phyloP scores from a whole-genome alignment of 2,113 vertebrate genomes.

The Nothobranchius furzeri region DNA sequence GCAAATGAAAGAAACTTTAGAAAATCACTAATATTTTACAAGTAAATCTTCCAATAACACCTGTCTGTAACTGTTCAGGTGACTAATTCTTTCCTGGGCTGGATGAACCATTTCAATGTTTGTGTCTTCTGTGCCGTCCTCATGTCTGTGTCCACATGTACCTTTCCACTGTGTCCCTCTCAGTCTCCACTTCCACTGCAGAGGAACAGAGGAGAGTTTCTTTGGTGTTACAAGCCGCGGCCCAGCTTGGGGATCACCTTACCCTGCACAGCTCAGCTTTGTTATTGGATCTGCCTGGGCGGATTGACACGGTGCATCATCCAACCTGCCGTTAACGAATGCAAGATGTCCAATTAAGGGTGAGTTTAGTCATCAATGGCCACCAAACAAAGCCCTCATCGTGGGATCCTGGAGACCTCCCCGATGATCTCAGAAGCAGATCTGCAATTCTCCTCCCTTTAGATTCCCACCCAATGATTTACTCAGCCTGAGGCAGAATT shows the following conservation, averaged over 20 bases:
- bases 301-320: conserved; percentile 72
- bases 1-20: no score
- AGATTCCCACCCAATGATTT: conserved; percentile 22
- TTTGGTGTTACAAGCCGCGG: conserved; percentile 52
- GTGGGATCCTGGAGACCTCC: conserved; percentile 15
- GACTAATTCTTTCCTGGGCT: background rate
- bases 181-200: conserved; percentile 58
- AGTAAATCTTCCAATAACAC: no score
- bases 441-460: conserved; percentile 15
- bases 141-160: conserved; percentile 36
- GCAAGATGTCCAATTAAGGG: conserved; percentile 76
- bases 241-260: conserved; percentile 64
- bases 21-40: no score
- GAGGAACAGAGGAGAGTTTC: conserved; percentile 69
- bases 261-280: conserved; percentile 55
- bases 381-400: conserved; percentile 24
- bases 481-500: conserved; percentile 5
- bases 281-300: conserved; percentile 69
- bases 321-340: conserved; percentile 71
- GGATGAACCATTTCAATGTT: background rate
- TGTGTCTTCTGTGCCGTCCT: conserved; percentile 3
- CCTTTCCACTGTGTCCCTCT: conserved; percentile 37
- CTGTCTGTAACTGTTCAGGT: background rate
- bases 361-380: conserved; percentile 49
- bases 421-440: conserved; percentile 47